Base-by-base conservation (phyloP, 1,140 invertebrate genomes). In the Temnothorax longispinosus region DNA sequence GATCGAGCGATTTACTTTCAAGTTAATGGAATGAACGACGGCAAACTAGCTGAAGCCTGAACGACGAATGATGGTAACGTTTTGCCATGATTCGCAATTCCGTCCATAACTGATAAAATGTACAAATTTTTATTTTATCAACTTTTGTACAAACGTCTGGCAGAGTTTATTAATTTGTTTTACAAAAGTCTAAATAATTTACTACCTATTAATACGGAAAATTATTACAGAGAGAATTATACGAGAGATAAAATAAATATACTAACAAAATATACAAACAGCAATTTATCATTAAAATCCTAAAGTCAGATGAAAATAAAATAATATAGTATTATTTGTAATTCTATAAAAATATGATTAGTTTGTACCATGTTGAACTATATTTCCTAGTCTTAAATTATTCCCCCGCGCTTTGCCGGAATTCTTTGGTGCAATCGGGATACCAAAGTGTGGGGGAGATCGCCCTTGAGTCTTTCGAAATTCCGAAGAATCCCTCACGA, bases 1-100 rank as follows among this genome's bases (percentile, higher is more conserved):
- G 56, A 88, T 90, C 76, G 64, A 88, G 58, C 54, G 50, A 88
- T 90, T 78, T 47, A 52, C 27, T 69, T 50, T 71, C n/a, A 81
- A 64, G 44, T 88, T 74, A 21, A 44, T 35, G 41, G 60, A n/a
- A 81, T 38, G 38, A 81, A 56, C 27, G 35, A 7, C 50, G 35
- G 10, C 52, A n/a, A 69, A 47, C 11, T 18, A 15, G 10, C 13
- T 47, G n/a, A 69, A 50, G 41, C 13, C 21, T 69, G 21, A 27
- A 27, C 27, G 27, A 69, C 13, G 6, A 69, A 50, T 69, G 6
- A 50, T 5, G 6, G 13, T 27, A 13, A 38, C 7, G n/a, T 11
- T 50, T 71, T 10, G 32, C 4, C 10, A 47, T 21, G 6, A 6
- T 44, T 44, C 7, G 2, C 32, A 75, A 60, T 84, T 75, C 8